A percentile compares a stretch with the other conserved stretches of the same genome.
phyloP scores from a whole-genome alignment of 2,888 invertebrate genomes.

The Rhabditoides inermis region DNA sequence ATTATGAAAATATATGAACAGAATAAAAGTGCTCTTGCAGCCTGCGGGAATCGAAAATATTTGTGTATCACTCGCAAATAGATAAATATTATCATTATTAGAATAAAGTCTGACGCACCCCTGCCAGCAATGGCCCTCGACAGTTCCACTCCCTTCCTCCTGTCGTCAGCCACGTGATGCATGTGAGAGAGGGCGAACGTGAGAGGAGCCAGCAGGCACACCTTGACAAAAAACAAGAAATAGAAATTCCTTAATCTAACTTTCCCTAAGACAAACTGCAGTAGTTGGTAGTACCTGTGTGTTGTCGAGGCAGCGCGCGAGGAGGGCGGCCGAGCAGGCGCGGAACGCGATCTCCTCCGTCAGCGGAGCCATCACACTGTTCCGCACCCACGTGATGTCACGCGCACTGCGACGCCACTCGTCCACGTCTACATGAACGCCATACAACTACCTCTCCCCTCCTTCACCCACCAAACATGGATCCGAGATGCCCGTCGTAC shows the following conservation, averaged over 20 bases:
- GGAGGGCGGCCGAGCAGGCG: slow-evolving; percentile 37
- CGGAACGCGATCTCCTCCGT: slow-evolving; percentile 49
- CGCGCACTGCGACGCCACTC: not conserved
- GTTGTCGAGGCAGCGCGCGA: slow-evolving; percentile 12
- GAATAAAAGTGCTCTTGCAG: no score
- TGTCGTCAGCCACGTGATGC: slow-evolving; percentile 45
- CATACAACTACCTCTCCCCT: not conserved
- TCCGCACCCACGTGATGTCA: not conserved
- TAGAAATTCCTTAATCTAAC: no score
- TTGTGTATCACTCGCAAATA: not conserved
- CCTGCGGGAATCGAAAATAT: no score
- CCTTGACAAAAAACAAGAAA: slow-evolving; percentile 14
- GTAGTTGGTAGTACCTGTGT: no score
- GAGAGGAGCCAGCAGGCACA: slow-evolving; percentile 34
- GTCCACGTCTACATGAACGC: not conserved
- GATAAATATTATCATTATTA: not conserved
- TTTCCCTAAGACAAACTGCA: no score
- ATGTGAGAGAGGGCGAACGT: slow-evolving; percentile 43
- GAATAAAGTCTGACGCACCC: slow-evolving; percentile 13
- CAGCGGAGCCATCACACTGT: slow-evolving; percentile 37
- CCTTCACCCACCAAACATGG: slow-evolving; percentile 20
- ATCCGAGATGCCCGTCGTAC: slow-evolving; percentile 26
- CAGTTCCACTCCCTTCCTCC: slow-evolving; percentile 25
- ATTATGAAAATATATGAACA: no score
- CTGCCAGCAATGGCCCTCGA: slow-evolving; percentile 22